phyloP scores from a whole-genome alignment of 2,113 vertebrate genomes.

The Scortum barcoo region DNA sequence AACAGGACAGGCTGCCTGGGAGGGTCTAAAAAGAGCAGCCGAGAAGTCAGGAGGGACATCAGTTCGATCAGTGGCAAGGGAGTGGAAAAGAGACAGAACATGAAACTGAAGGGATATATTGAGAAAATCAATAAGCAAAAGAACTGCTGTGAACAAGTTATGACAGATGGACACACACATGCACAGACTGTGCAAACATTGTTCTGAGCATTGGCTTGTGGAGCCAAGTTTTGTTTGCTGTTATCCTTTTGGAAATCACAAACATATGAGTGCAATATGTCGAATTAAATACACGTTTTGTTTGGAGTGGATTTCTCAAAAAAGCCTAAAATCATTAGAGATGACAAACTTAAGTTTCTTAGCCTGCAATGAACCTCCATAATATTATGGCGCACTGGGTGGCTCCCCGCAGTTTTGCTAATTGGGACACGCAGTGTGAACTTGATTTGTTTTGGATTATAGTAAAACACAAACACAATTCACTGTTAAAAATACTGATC shows the following conservation, averaged over 20 bases:
- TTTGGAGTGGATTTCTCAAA: background rate
- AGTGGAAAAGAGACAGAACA: conserved; percentile 51
- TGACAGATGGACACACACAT: conserved; percentile 56
- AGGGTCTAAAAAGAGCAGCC: conserved; percentile 44
- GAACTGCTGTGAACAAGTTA: conserved; percentile 60
- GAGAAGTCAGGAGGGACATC: conserved; percentile 44
- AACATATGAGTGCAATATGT: conserved; percentile 25
- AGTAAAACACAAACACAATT: conserved; percentile 13
- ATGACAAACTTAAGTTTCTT: background rate
- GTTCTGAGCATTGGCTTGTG: conserved; percentile 10
- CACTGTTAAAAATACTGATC: background rate
- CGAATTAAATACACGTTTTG: conserved; percentile 5
- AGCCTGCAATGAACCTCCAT: background rate
- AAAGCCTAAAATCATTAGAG: background rate
- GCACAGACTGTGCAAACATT: conserved; percentile 53
- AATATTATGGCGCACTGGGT: background rate
- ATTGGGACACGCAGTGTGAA: conserved; percentile 11
- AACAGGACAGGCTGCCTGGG: conserved; percentile 16
- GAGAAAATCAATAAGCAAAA: conserved; percentile 74
- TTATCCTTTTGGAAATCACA: conserved; percentile 26
- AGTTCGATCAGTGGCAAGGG: conserved; percentile 48
- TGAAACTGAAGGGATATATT: conserved; percentile 64
- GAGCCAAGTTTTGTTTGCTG: conserved; percentile 36
- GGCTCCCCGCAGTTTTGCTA: background rate
- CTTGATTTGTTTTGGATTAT: conserved; percentile 8